Evolutionary conservation across 2,797 vertebrate species (phyloP), one percentile per base, ranked within the genome.

Genomic region (Alcedo quadribrachys): DNA sequence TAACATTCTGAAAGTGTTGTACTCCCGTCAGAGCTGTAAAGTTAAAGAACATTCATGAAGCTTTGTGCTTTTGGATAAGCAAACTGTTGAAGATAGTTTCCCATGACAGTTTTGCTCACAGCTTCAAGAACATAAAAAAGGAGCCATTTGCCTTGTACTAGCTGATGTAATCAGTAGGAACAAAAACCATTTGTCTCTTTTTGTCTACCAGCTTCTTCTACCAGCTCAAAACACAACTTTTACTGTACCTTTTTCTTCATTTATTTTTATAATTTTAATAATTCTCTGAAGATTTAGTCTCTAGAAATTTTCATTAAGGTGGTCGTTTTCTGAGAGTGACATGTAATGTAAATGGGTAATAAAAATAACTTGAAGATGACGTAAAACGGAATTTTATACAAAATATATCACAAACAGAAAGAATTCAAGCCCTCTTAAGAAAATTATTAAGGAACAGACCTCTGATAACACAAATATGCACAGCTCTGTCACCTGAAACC

Each of bases 11-110:
- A 76, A 71, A 78, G 57, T 55, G 30, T 65, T 93, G 17, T 32
- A 51, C 10, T 91, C 65, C 53, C 76, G 55, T 81, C n/a, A 65
- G 87, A 78, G n/a, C 53, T 89, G 37, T 71, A 85, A 94, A 68
- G 51, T 61, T 88, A 60, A 66, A 83, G 46, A 60, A 82, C 24
- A 21, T 67, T 83, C 45, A 62, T 57, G 40, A 79, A 81, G 11
- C 6, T 54, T 61, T 76, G 15, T 81, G 61, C 5, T 6, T 94
- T 79, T 89, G 30, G 32, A 67, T 77, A 92, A 83, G 46, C 28
- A 90, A 90, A 85, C 54, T 58, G 14, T 63, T 80, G 71, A 69
- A 87, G 48, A 65, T 0, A 0, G 19, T 68, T 83, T 80, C 71
- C 61, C 35, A 20, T 46, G 43, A 70, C 45, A 68, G 24, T 93